Conservation (phyloP, 1,140 invertebrate species). For the Dolichoris vasculosae region DNA sequence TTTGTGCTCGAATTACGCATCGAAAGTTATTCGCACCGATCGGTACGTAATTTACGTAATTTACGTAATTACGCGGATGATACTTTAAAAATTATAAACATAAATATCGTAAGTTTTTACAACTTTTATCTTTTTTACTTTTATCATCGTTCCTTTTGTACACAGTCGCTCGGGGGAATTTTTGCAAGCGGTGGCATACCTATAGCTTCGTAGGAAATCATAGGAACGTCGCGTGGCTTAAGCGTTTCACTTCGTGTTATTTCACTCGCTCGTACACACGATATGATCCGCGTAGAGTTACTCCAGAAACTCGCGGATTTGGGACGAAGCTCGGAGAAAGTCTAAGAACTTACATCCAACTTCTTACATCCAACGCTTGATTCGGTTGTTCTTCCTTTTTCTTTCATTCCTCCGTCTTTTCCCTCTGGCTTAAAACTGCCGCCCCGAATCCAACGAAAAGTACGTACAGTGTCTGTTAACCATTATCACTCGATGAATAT, state of each 20-base stretch:
- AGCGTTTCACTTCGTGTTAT: background rate
- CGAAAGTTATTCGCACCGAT: no score
- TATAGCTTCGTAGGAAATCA: slow-evolving; percentile 29
- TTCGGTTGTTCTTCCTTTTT: background rate
- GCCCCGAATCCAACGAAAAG: background rate
- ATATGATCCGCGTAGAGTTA: background rate
- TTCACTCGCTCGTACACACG: background rate
- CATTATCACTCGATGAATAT: slow-evolving; percentile 65
- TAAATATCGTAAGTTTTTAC: no score
- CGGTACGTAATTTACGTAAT: no score
- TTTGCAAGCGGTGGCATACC: background rate
- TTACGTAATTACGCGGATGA: no score
- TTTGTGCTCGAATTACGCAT: no score
- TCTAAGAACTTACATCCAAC: background rate
- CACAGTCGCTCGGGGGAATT: background rate
- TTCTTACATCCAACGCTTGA: slow-evolving; percentile 14
- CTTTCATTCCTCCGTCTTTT: background rate
- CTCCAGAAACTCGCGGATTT: background rate
- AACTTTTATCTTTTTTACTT: no score
- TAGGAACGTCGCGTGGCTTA: slow-evolving; percentile 42
- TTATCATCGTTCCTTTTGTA: no score
- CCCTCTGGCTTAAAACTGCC: background rate
- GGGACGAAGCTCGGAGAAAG: background rate
- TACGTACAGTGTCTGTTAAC: slow-evolving; percentile 44
- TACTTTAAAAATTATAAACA: no score